Evolutionary conservation across 2,113 vertebrate genomes (phyloP).

Genomic region (Myocastor coypus): DNA sequence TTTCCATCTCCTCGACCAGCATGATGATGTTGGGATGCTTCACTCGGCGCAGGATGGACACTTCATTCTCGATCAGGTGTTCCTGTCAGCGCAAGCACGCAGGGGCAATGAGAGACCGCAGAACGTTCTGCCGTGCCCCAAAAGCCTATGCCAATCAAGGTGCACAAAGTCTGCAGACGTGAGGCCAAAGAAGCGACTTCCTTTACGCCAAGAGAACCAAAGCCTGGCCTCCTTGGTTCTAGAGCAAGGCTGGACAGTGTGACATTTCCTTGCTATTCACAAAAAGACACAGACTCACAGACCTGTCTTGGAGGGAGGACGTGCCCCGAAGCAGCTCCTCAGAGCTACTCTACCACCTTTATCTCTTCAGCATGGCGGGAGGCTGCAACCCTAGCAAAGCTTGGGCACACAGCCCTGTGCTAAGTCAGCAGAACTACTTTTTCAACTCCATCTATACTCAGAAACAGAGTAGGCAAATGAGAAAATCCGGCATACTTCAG

Average conservation of each 20-base stretch:
- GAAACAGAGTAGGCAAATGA: background rate
- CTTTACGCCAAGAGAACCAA: background rate
- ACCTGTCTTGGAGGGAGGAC: background rate
- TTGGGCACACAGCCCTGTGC: background rate
- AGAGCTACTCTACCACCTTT: rapidly evolving
- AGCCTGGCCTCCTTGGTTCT: background rate
- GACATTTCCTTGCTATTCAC: too few relatives aligned
- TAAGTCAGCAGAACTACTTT: background rate
- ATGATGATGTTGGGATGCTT: constrained; percentile 99
- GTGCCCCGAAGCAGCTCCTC: background rate
- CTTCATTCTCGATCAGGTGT: constrained; percentile 98
- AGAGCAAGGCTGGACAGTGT: background rate
- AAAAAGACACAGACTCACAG: background rate
- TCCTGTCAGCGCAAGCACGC: constrained; percentile 87
- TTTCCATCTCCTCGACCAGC: constrained; percentile 98
- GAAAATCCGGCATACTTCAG: background rate
- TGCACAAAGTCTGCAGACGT: background rate
- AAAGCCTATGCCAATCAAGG: rapidly evolving
- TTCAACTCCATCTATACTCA: background rate
- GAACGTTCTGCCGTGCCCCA: background rate
- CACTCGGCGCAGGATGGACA: constrained; percentile 95
- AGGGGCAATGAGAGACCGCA: background rate
- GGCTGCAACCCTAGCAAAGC: rapidly evolving
- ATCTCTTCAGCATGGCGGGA: background rate
- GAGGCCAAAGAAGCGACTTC: background rate